Evolutionary conservation across 2,888 invertebrate genomes (phyloP), one percentile per base, ranked within the genome.

Genomic region (Rutpela maculata): DNA sequence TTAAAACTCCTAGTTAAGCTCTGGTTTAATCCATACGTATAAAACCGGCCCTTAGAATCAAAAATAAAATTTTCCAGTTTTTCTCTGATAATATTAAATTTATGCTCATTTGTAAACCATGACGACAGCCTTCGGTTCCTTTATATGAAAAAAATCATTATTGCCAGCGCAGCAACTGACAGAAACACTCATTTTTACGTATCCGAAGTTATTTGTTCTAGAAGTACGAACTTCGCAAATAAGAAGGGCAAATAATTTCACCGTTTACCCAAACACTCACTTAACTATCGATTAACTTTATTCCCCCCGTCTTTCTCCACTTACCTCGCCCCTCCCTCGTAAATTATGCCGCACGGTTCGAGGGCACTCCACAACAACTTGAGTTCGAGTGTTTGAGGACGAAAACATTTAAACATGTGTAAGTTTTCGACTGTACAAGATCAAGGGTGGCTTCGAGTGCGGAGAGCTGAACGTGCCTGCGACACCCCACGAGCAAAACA

Each of bases 381-480:
- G 70, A 70, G 59, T 38, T 31, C 50, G 70, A 60, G 60, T 15
- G 68, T 56, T 26, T 19, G 57, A 63, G 59, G 57, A 70, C 67
- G 71, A 65, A 77, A 78, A 77, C 78, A 73, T 68, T 69, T n/a
- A 71, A 78, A 80, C 80, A 80, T 78, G 78, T 81, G 81, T 80
- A 81, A 78, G 77, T 77, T 78, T 75, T 75, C 75, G 77, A 78
- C 77, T 75, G 67, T 55, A 78, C 78, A 78, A 79, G 81, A 81
- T 81, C 81, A 78, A 78, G 80, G 81, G 81, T 77, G 78, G 72
- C 57, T 9, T 17, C 17, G 31, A 62, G 50, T 59, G 59, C 57
- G 31, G 69, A 6, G 19, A 56, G 17, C 18, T 22, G 10, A 17
- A 59, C 60, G 59, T 70, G 70, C 60, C 0, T 15, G 5, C 31